Percentiles rank a stretch among this genome's conserved stretches.
phyloP scores from a whole-genome alignment of 2,113 vertebrate genomes.

The Sphaerodactylus townsendi region DNA sequence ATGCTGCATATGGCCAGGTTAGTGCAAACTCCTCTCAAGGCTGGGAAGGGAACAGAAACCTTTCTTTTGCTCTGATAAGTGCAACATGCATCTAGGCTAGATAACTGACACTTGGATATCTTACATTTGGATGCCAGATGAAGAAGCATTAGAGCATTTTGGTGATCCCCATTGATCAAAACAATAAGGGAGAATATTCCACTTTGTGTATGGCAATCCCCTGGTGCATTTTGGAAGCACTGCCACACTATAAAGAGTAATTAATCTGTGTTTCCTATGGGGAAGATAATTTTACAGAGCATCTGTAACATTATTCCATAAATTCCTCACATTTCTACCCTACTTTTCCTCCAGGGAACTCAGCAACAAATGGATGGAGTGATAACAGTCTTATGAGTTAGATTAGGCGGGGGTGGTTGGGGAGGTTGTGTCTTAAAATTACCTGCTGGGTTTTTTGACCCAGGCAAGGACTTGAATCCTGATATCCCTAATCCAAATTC shows the following conservation, averaged over 20 bases:
- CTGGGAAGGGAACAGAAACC: background rate
- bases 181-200: background rate
- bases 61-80: background rate
- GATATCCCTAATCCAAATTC: too few relatives aligned
- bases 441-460: too few relatives aligned
- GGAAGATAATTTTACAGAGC: too few relatives aligned
- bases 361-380: too few relatives aligned
- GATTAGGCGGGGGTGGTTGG: too few relatives aligned
- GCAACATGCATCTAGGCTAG: background rate
- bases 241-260: background rate
- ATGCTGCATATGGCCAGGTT: conserved; percentile 83
- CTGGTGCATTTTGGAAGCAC: accelerated
- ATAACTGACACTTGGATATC: background rate
- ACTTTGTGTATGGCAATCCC: conserved; percentile 2
- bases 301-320: background rate
- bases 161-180: background rate
- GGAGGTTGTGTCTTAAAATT: too few relatives aligned
- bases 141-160: background rate
- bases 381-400: too few relatives aligned
- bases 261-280: background rate
- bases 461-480: too few relatives aligned
- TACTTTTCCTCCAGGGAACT: too few relatives aligned
- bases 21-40: conserved; percentile 3
- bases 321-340: too few relatives aligned
- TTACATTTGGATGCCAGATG: background rate